Evolutionary conservation across 2,113 vertebrate species (phyloP).

Genomic region (Limnothrissa miodon): DNA sequence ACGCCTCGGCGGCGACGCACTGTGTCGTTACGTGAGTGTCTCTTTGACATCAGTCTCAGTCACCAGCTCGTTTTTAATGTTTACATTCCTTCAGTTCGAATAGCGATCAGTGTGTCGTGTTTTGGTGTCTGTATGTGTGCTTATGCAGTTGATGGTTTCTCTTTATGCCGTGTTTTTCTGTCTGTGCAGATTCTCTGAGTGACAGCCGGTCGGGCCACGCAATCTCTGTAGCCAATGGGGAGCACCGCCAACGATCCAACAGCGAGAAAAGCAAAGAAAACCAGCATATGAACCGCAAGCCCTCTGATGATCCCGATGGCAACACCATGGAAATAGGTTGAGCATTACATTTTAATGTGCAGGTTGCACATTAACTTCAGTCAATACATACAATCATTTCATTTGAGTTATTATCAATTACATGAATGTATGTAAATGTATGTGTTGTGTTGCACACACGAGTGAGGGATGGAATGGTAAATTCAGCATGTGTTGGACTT

Average conservation of each 20-base stretch:
- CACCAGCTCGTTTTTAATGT: neutral
- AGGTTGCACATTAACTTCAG: neutral
- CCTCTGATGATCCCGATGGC: slow-evolving; percentile 57
- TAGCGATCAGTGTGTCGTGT: neutral
- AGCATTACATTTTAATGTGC: too few relatives aligned
- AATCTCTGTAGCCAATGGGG: slow-evolving; percentile 54
- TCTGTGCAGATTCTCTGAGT: slow-evolving; percentile 48
- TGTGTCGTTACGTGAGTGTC: slow-evolving; percentile 74
- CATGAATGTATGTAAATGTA: too few relatives aligned
- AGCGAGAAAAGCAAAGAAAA: slow-evolving; percentile 69
- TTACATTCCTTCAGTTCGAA: neutral
- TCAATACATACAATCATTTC: neutral
- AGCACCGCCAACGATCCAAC: slow-evolving; percentile 55
- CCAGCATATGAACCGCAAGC: slow-evolving; percentile 54
- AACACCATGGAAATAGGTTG: slow-evolving; percentile 65
- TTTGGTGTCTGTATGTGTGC: neutral
- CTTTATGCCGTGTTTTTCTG: neutral
- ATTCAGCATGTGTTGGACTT: neutral
- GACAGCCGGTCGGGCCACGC: slow-evolving; percentile 63
- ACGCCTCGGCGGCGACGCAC: slow-evolving; percentile 77
- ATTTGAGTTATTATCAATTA: neutral
- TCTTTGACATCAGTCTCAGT: neutral
- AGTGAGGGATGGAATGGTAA: neutral
- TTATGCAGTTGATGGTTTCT: neutral
- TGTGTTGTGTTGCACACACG: too few relatives aligned